Conservation (phyloP, 35 echinoderm and acorn worm genomes). For the Apostichopus californicus region DNA sequence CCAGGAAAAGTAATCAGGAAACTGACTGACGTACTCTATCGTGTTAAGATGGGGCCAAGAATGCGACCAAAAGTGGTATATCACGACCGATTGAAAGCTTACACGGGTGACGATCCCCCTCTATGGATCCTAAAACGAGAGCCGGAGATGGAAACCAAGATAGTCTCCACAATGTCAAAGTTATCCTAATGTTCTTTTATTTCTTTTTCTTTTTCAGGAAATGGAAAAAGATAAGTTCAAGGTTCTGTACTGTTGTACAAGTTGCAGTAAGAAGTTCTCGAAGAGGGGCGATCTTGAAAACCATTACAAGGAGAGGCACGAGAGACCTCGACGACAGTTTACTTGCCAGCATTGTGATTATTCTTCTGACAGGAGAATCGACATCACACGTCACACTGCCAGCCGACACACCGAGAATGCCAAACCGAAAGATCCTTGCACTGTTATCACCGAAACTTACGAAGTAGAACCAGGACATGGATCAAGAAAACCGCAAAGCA, state of each 20-base stretch:
- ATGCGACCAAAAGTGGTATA: conserved; percentile 37
- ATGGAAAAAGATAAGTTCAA: not conserved
- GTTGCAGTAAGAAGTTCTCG: not conserved
- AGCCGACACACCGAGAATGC: no score
- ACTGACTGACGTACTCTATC: conserved; percentile 59
- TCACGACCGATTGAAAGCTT: conserved; percentile 41
- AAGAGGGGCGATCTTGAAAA: not conserved
- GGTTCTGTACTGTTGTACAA: not conserved
- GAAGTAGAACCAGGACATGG: no score
- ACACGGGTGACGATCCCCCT: conserved; percentile 25
- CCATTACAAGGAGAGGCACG: not conserved
- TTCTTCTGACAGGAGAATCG: no score
- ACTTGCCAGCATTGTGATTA: no score
- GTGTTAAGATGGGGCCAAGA: conserved; percentile 20
- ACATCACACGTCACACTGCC: no score
- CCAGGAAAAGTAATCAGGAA: conserved; percentile 45
- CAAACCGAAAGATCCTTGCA: no score
- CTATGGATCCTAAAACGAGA: conserved; percentile 22
- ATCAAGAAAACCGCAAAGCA: not conserved
- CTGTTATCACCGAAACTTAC: no score
- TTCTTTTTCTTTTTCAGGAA: not conserved
- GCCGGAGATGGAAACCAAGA: not conserved
- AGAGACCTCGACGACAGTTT: no score
- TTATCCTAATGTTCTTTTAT: not conserved
- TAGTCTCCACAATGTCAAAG: not conserved